Base-by-base conservation (phyloP, 2,113 vertebrate genomes). In the Mandrillus leucophaeus region DNA sequence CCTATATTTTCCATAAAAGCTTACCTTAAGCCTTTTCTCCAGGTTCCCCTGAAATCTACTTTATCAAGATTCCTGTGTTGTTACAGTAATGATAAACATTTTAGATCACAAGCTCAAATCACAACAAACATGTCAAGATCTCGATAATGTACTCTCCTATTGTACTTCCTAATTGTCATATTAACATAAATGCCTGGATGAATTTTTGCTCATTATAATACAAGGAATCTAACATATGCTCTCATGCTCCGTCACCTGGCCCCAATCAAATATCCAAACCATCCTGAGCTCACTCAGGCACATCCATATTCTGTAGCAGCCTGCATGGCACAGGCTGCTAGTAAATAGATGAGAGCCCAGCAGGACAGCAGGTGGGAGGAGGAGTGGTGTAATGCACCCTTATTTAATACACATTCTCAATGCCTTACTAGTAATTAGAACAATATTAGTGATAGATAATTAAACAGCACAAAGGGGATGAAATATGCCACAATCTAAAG, bases 361-460 rank as follows among this genome's bases (percentile, higher is more conserved):
- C 2, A 57, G 13, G 1, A 32, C 1, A 45, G 9, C 4, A 27
- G 27, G 0, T 3, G 12, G 35, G 6, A 72, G 11, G 13, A 50
- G 8, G 30, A 18, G 14, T 55, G 38, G 18, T 23, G 5, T 35
- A 70, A 27, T 18, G 6, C 8, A 48, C 4, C 23, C 20, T 45
- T 18, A 80, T 45, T 45, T 59, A 50, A 73, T 7, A 66, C 0
- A 20, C 2, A 59, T 50, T 64, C 17, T 90, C 73, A 93, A 55
- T 64, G 18, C 1, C 32, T 50, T 76, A 2, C 55, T 50, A 86
- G 45, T 72, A 55, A 92, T 88, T 50, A 87, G 4, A 80, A 16
- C 32, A 87, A 9, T 20, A 13, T 57, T 52, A 66, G 14, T n/a
- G 6, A 45, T 32, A 66, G 6, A 76, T 30, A 40, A 73, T 79